A percentile compares a stretch with the other conserved stretches of the same genome.
phyloP scores from a whole-genome alignment of 1,140 invertebrate genomes.

The Hyphantria cunea region DNA sequence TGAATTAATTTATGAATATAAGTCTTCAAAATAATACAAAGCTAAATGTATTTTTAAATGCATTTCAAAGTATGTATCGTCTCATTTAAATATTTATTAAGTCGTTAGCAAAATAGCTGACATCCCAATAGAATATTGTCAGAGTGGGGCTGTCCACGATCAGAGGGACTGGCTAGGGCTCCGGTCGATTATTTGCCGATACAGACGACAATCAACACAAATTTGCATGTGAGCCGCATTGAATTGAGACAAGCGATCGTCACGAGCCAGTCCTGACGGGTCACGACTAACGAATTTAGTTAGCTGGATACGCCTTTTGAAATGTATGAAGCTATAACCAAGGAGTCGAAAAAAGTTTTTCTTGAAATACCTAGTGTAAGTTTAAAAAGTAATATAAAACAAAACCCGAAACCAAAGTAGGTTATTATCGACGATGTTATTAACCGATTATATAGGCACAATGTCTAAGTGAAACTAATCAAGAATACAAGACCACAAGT shows the following conservation, averaged over 20 bases:
- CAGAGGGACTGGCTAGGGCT: slow-evolving; percentile 32
- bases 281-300: slow-evolving; percentile 9
- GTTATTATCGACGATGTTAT: too few relatives aligned
- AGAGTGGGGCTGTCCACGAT: slow-evolving; percentile 6
- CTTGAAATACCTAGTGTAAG: too few relatives aligned
- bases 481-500: too few relatives aligned
- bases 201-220: slow-evolving; percentile 66
- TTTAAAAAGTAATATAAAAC: too few relatives aligned
- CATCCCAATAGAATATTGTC: slow-evolving; percentile 18
- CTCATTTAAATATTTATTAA: slow-evolving; percentile 24
- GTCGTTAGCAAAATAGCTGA: slow-evolving; percentile 14
- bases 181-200: slow-evolving; percentile 63
- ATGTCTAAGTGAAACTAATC: too few relatives aligned
- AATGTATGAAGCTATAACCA: neutral
- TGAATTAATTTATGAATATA: neutral
- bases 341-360: too few relatives aligned
- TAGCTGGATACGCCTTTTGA: slow-evolving; percentile 30
- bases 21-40: neutral
- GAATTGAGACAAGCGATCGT: slow-evolving; percentile 63
- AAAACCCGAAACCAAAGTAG: too few relatives aligned
- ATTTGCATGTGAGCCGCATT: slow-evolving; percentile 71
- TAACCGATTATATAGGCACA: too few relatives aligned
- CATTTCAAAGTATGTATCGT: neutral
- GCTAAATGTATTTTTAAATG: neutral
- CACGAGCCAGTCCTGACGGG: slow-evolving; percentile 28